Evolutionary conservation across 2,113 vertebrate species (phyloP).

Genomic region (Rallus limicola): DNA sequence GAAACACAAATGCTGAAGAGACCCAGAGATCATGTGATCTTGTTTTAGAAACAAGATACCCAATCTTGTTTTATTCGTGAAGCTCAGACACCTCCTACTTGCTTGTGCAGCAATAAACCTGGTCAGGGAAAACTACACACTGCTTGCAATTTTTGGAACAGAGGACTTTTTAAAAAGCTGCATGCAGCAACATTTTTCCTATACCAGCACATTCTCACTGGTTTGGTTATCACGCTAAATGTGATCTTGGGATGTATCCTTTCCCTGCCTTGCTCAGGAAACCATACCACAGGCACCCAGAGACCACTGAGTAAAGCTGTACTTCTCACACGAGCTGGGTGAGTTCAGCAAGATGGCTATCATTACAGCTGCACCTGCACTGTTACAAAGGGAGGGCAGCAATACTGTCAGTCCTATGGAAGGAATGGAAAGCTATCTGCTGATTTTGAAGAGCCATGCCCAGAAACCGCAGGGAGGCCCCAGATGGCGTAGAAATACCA

Average conservation of each 20-base stretch:
- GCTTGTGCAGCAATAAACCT: not conserved
- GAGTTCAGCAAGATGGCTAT: not conserved
- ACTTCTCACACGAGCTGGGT: rapidly evolving
- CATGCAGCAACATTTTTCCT: conserved; percentile 42
- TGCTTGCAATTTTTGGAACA: conserved; percentile 27
- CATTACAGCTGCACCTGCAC: not conserved
- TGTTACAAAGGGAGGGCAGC: not conserved
- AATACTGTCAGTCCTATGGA: not conserved
- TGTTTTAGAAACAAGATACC: not conserved
- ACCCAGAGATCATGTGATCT: not conserved
- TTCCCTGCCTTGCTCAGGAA: not conserved
- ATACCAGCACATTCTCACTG: conserved; percentile 9
- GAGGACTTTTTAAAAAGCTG: conserved; percentile 36
- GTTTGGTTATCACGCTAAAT: not conserved
- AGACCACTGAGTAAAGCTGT: not conserved
- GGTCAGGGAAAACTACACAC: not conserved
- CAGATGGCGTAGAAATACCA: conserved; percentile 18
- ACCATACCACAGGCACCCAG: not conserved
- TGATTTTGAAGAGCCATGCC: not conserved
- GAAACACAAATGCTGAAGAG: not conserved
- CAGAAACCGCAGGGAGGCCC: not conserved
- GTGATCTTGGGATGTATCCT: not conserved
- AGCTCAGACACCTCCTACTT: not conserved
- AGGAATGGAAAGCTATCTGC: not conserved
- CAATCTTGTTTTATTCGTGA: not conserved